phyloP scores from a whole-genome alignment of 2,888 invertebrate species.

The Matsumyia berberina region DNA sequence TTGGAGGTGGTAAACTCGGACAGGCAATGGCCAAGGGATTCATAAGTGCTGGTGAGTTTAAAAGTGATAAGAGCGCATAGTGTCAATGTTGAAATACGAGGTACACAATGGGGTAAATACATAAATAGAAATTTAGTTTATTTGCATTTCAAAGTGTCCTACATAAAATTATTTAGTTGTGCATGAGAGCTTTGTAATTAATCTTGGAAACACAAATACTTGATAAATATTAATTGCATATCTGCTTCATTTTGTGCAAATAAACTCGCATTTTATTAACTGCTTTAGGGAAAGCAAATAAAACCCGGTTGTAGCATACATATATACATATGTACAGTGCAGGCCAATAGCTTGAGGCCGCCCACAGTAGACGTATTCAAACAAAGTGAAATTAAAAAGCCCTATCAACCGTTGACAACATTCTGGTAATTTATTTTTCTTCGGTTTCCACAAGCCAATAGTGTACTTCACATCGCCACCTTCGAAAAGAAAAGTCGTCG shows the following conservation, averaged over 20 bases:
- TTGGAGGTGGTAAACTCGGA: conserved; percentile 96
- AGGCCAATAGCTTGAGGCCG: too few species aligned
- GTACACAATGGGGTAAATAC: background rate
- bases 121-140: conserved; percentile 4
- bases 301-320: too few species aligned
- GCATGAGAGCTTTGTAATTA: background rate
- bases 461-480: too few species aligned
- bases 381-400: too few species aligned
- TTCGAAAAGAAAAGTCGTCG: too few species aligned
- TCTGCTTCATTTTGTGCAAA: background rate
- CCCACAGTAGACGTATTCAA: too few species aligned
- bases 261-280: background rate
- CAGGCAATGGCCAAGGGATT: conserved; percentile 96
- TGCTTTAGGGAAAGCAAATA: background rate
- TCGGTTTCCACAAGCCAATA: too few species aligned
- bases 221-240: conserved; percentile 1
- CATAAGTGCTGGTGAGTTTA: conserved; percentile 90
- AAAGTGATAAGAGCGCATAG: conserved; percentile 4
- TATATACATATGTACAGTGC: too few species aligned
- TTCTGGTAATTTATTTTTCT: too few species aligned
- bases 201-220: conserved; percentile 10
- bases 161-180: background rate
- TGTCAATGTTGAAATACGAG: background rate
- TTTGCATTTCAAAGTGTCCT: background rate
- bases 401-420: too few species aligned